Evolutionary conservation across 2,113 vertebrate genomes (phyloP), one percentile per base, ranked within the genome.

Genomic region (Felis catus): DNA sequence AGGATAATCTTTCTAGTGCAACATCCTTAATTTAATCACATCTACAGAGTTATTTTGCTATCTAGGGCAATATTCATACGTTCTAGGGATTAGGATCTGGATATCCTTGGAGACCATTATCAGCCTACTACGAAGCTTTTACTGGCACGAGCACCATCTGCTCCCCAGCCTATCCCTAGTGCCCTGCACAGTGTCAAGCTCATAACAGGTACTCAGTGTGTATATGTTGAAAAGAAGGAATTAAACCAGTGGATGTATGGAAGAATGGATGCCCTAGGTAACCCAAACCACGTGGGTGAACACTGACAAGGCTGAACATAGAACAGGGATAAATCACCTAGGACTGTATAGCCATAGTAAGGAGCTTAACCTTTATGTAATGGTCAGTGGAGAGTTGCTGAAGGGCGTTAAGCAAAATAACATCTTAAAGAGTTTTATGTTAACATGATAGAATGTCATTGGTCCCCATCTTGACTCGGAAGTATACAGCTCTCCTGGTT

Each of bases 161-260:
- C 33, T 95, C 6, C 19, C 41, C 4, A n/a, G 33, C 80, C 31
- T 78, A 7, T 63, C 3, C 12, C 13, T 81, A 31, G 13, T 16
- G 25, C 9, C 5, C 29, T 19, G 4, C 55, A 36, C 1, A 15
- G 2, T 29, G 36, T 48, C 19, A 16, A 78, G 2, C n/a, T 53
- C 31, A 53, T 27, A 53, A 18, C 33, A 33, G n/a, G 18, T 73
- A 5, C 29, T 78, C 31, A 80, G 14, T 31, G 7, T 41, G 18
- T 21, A 33, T 55, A 36, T 45, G 45, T 25, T 89, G 58, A 93
- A 83, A 87, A 68, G 7, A 94, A 94, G 18, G 21, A 85, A 93
- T 41, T 27, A 88, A 65, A 85, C 58, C 19, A 88, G 51, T 66
- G 66, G 58, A 3, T 84, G 15, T 25, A 33, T 71, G 48, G n/a